Evolutionary conservation across 2,113 vertebrate genomes (phyloP), one percentile per base, ranked within the genome.

Genomic region (Sphyrna mokarran): DNA sequence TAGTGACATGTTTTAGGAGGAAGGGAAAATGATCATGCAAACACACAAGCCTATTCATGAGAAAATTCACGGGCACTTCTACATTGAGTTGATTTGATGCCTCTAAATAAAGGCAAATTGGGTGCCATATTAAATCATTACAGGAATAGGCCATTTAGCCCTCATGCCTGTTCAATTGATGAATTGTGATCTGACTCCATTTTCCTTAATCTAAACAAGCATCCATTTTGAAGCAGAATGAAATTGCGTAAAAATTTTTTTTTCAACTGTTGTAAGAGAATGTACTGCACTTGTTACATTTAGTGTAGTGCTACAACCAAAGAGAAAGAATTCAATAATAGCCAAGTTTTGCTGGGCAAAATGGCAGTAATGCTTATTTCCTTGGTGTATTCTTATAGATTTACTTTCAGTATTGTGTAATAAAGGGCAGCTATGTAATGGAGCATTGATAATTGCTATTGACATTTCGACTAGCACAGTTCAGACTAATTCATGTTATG

Each of bases 381-480:
- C 54, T 33, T 61, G 1, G 54, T 63, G 4, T 61, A 63, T 90
- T 61, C 58, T 90, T 61, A 90, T 63, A 90, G 87, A 90, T 63
- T 90, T 61, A 89, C 23, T 89, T 89, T 58, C 10, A 61, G 54
- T 33, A 90, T 33, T 58, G 54, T 61, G 26, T 90, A 61, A 90
- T 90, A 13, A 90, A 61, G 54, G 54, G 87, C 54, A 90, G 29
- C 87, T 61, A 61, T 90, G 87, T 58, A n/a, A 58, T 89, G 54
- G 87, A 90, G 48, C 54, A 90, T 90, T 90, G 87, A 10, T 90
- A 90, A 90, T 90, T 61, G 87, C 33, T 90, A 90, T 90, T 90
- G 87, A 90, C 87, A 58, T 89, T 87, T 89, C 14, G 22, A 89
- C 43, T 26, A 61, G 87, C 61, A 33, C 29, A 33, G 26, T 61